A percentile compares a stretch with the other conserved stretches of the same genome.
phyloP scores from a whole-genome alignment of 2,888 invertebrate genomes.

The Lasioglossum marginatum region DNA sequence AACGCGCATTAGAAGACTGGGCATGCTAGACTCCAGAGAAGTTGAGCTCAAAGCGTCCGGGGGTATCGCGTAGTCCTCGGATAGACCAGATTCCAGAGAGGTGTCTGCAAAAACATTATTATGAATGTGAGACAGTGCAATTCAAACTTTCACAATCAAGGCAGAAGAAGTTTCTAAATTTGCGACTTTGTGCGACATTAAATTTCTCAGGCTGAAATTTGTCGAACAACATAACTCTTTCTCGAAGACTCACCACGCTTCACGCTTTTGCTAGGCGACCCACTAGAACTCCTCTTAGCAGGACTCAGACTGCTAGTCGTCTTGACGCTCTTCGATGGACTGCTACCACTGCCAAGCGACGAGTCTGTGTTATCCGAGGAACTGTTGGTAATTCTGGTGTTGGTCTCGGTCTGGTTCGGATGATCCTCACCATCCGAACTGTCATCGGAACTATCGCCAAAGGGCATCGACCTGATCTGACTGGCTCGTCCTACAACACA shows the following conservation, averaged over 20 bases:
- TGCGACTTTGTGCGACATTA: too few relatives aligned
- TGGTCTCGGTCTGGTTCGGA: slow-evolving; percentile 86
- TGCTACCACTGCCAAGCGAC: slow-evolving; percentile 89
- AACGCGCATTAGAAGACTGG: slow-evolving; percentile 87
- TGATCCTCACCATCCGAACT: slow-evolving; percentile 96
- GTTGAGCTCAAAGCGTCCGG: slow-evolving; percentile 96
- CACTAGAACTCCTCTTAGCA: slow-evolving; percentile 92
- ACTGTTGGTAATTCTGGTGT: slow-evolving; percentile 85
- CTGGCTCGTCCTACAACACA: slow-evolving; percentile 89
- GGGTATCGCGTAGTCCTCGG: slow-evolving; percentile 98
- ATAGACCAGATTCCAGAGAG: slow-evolving; percentile 96
- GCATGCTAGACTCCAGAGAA: slow-evolving; percentile 91
- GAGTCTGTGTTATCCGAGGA: slow-evolving; percentile 87
- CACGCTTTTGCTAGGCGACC: slow-evolving; percentile 92
- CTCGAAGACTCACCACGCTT: slow-evolving; percentile 88
- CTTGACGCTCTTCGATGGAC: slow-evolving; percentile 94
- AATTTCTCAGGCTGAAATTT: too few relatives aligned
- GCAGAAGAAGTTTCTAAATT: too few relatives aligned
- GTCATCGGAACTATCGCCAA: slow-evolving; percentile 97
- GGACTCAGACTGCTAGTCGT: slow-evolving; percentile 94
- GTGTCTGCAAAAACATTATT: slow-evolving; percentile 89
- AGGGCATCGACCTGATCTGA: slow-evolving; percentile 97
- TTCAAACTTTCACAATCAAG: too few relatives aligned
- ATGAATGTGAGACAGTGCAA: not conserved
- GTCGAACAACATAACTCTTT: too few relatives aligned